These are phyloP conservation scores for Calcarius ornatus DNA, from an alignment of 2,113 vertebrate genomes.

Conservation along the genomic window DNA sequence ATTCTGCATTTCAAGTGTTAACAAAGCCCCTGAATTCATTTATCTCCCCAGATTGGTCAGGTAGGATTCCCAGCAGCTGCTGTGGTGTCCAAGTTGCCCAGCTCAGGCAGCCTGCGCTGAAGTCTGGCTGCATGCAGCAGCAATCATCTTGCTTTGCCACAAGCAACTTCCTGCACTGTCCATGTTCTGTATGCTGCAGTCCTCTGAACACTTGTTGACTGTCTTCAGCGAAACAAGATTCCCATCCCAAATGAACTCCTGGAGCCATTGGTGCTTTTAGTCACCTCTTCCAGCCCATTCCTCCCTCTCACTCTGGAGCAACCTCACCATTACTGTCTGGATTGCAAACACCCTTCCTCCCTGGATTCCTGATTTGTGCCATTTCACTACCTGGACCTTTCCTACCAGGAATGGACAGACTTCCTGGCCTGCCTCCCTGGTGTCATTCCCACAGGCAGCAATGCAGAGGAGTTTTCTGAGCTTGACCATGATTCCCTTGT, in stretches of 20 bases:
- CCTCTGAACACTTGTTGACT: neutral
- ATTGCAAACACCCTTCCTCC: neutral
- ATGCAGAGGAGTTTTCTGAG: neutral
- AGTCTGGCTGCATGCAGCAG: neutral
- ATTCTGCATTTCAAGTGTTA: neutral
- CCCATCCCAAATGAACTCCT: neutral
- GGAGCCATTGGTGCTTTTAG: neutral
- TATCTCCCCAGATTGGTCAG: neutral
- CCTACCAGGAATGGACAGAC: neutral
- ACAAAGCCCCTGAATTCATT: neutral
- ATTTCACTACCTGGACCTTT: neutral
- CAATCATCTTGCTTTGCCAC: neutral
- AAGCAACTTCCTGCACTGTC: neutral
- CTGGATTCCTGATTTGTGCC: neutral
- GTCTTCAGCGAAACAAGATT: neutral
- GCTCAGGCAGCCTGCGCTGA: neutral
- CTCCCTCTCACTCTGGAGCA: neutral
- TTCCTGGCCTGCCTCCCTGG: neutral
- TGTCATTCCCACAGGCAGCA: neutral
- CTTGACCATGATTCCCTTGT: neutral
- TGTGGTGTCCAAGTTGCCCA: neutral
- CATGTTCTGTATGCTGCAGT: fast-evolving
- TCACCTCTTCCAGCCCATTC: neutral
- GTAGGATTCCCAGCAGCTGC: neutral
- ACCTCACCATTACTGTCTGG: neutral